Evolutionary conservation across 2,797 vertebrate species (phyloP), one percentile per base, ranked within the genome.

Genomic region (Ataeniobius toweri): DNA sequence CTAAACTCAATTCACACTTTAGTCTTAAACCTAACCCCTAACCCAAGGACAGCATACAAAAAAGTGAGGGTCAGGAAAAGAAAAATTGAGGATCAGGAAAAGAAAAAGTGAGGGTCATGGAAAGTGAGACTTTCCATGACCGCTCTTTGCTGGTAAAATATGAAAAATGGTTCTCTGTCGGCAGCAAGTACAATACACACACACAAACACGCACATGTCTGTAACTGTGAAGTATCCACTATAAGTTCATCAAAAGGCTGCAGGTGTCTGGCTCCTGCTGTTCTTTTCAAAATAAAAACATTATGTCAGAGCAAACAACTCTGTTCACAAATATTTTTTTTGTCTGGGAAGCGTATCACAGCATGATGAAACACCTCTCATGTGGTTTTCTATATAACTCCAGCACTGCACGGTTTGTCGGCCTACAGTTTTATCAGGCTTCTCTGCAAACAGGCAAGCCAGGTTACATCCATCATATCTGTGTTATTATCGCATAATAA

Each of bases 241-340:
- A 22, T 2, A 68, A 24, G 39, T 44, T 67, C 9, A 3, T 24
- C 28, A 41, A 68, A 44, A 44, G 39, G 5, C 22, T 44, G 65
- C 65, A 68, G 22, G 39, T 20, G 12, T 44, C 39, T 44, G 22
- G 26, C 44, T 26, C 67, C 67, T 70, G 67, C 24, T 26, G 67
- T 1, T 69, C 4, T 26, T 48, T 69, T 69, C 24, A 16, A 70
- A 70, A 46, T n/a, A 48, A 48, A 70, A 48, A 70, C 67, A 70
- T 68, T 44, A 68, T 70, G 44, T 46, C 44, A 70, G 67, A 48
- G 67, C 46, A 46, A 70, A 70, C 44, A 70, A 46, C 44, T 48
- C 67, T 48, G 67, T 70, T 70, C 67, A 70, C 67, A 44, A 68
- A 44, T n/a, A 12, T n/a, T 22, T 44, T 5, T 70, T 70, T 70